Conservation (phyloP, 2,113 vertebrate species). For the Pseudopodoces humilis region DNA sequence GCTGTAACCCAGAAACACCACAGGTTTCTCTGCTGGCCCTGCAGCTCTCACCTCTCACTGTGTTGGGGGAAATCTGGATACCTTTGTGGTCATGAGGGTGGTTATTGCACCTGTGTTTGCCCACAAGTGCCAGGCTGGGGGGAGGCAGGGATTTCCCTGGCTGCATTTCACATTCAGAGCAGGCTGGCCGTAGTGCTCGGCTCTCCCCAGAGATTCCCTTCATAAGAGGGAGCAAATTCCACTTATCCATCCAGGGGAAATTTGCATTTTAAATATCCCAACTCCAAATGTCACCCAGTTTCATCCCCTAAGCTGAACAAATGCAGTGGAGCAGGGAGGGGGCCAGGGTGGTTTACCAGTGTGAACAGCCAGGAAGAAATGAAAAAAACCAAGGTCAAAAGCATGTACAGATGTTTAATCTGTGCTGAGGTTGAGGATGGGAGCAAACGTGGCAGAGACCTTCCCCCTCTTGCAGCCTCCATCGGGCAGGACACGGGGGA, state of each 20-base stretch:
- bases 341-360: not conserved
- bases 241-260: not conserved
- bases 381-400: not conserved
- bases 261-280: slow-evolving; percentile 66
- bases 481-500: not conserved
- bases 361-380: not conserved
- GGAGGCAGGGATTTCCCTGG: not conserved
- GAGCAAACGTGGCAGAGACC: not conserved
- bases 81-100: not conserved
- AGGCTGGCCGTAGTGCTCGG: not conserved
- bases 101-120: not conserved
- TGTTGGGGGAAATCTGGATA: not conserved
- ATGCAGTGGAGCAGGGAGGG: not conserved
- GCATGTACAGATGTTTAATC: not conserved
- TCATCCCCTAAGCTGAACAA: slow-evolving; percentile 55
- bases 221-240: slow-evolving; percentile 60
- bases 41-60: not conserved
- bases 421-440: not conserved
- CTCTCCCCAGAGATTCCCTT: slow-evolving; percentile 46
- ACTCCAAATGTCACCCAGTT: slow-evolving; percentile 58
- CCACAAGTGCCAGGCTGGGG: not conserved
- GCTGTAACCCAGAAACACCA: not conserved
- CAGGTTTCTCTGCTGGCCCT: not conserved
- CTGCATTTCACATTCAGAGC: not conserved
- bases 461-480: not conserved